A percentile compares a stretch with the other conserved stretches of the same genome.
These are phyloP conservation scores for Heliconius nattereri DNA, from an alignment of 1,140 invertebrate genomes.

Conservation along the genomic window DNA sequence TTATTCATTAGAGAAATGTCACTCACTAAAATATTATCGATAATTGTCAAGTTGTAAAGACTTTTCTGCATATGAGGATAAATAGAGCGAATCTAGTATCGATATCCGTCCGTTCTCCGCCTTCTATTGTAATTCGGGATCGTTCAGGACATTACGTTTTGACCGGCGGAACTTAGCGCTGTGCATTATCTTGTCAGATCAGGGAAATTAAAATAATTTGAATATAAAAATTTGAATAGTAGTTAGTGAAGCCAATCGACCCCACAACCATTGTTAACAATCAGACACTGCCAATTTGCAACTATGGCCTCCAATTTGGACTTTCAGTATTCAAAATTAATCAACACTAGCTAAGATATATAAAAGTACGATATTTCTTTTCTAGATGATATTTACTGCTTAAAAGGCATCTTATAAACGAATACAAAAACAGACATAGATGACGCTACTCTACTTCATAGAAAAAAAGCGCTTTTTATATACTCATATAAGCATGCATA, in stretches of 20 bases:
- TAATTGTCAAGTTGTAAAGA: too few species aligned
- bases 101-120: not conserved
- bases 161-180: not conserved
- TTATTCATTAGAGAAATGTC: too few species aligned
- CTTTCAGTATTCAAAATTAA: not conserved
- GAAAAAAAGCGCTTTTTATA: not conserved
- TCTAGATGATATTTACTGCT: not conserved
- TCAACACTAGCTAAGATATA: not conserved
- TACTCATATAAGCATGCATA: not conserved
- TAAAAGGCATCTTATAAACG: not conserved
- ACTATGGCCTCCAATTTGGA: too few species aligned
- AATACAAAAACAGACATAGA: not conserved
- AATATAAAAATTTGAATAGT: not conserved
- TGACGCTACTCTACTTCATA: not conserved
- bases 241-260: not conserved
- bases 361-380: not conserved
- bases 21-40: too few species aligned
- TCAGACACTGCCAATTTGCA: too few species aligned
- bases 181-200: not conserved
- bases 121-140: too few species aligned
- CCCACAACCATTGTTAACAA: too few species aligned
- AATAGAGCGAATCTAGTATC: too few species aligned
- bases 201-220: not conserved
- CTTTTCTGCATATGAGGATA: too few species aligned
- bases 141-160: not conserved